Evolutionary conservation across 2,113 vertebrate species (phyloP).

Genomic region (human): DNA sequence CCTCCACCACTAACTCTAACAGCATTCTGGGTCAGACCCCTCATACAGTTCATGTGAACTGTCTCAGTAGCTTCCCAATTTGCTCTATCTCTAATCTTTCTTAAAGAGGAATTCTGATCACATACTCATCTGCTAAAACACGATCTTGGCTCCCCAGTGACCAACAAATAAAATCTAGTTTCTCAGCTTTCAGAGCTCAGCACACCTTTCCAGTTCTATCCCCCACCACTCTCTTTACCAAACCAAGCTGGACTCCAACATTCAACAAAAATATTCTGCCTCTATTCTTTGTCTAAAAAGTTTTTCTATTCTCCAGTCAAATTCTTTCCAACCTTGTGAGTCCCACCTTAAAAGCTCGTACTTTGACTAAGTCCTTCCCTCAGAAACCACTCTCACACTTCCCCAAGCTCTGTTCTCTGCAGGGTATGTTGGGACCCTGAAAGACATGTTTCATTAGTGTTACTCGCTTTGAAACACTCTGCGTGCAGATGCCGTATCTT

Average conservation of each 20-base stretch:
- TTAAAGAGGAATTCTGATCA: background rate
- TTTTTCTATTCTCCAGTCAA: background rate
- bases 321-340: background rate
- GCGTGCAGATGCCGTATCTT: background rate
- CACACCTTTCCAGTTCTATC: background rate
- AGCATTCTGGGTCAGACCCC: background rate
- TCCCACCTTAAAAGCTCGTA: background rate
- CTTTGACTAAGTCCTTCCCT: background rate
- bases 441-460: background rate
- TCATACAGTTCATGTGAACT: background rate
- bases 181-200: background rate
- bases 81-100: background rate
- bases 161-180: background rate
- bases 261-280: background rate
- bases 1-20: background rate
- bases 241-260: background rate
- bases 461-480: background rate
- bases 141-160: background rate
- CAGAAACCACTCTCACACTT: background rate
- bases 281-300: background rate
- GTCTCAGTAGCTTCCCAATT: background rate
- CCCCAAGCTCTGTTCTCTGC: too few relatives aligned
- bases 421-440: background rate
- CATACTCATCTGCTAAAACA: background rate
- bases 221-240: too few relatives aligned